Base-by-base conservation (phyloP, 1,140 invertebrate species). In the Colletes latitarsis region DNA sequence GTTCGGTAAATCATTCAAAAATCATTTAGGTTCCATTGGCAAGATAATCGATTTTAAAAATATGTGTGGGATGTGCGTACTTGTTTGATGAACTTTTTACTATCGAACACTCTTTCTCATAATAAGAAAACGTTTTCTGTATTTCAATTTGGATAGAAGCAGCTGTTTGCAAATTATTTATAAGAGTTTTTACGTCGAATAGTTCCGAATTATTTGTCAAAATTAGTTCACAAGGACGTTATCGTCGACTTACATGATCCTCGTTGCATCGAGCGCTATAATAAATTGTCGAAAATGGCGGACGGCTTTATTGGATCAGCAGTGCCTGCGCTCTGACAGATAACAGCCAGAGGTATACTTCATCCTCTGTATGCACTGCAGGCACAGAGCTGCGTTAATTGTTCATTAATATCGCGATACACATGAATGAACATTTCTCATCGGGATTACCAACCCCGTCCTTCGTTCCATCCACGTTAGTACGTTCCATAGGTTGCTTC, bases 351-450 rank as follows among this genome's bases (percentile, higher is more conserved):
- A 66, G 49, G 21, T 74, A 58, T 77, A 55, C 55, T 79, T 43
- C 74, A 0, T 57, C 71, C 58, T 52, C 14, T 15, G 12, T 74
- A 43, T 9, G 52, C 17, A 57, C 62, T 15, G 21, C 39, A 30
- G 19, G 41, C 66, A 81, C 70, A 77, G 77, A 82, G 81, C 77
- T 68, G 63, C 62, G 82, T 77, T 88, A 84, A 88, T 88, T 86
- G 84, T 88, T 88, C 83, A 84, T 86, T 88, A 88, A 88, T 88
- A 86, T 69, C 67, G 68, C 77, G 79, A 69, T 30, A 39, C 69
- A n/a, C 68, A 53, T 64, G 30, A 60, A 63, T 15, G 73, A 64
- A 74, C 75, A 55, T 77, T 82, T 71, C 52, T 77, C 81, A 74
- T 49, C 62, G 60, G 70, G 72, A 84, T 76, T 46, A 70, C 60